Conservation (phyloP, 2,113 vertebrate genomes). For the Climacteris rufus region DNA sequence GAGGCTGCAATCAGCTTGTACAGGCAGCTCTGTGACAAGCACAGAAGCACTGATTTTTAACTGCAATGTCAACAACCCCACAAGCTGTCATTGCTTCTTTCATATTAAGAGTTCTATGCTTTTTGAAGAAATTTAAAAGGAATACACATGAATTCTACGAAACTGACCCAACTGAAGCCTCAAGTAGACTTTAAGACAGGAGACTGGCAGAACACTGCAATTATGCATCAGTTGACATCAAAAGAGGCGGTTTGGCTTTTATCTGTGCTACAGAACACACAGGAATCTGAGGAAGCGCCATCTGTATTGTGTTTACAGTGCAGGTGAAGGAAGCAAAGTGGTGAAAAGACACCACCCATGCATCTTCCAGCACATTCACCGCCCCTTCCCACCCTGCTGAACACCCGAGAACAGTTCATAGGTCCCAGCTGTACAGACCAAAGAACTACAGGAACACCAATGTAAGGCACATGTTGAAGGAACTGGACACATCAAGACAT, state of each 20-base stretch:
- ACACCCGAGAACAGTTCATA: not conserved
- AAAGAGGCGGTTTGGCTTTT: not conserved
- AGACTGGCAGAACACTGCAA: not conserved
- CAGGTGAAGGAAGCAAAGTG: not conserved
- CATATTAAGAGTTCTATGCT: not conserved
- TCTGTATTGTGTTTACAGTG: not conserved
- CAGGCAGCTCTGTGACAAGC: not conserved
- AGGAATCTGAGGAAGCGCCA: not conserved
- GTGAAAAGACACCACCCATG: not conserved
- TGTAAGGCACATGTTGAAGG: not conserved
- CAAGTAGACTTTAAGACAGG: not conserved
- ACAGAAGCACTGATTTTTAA: not conserved
- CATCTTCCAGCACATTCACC: not conserved
- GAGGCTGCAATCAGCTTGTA: not conserved
- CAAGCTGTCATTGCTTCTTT: not conserved
- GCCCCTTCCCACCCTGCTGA: not conserved
- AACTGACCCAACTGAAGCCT: not conserved
- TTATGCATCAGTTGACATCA: fast-evolving
- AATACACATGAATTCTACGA: not conserved
- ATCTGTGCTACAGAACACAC: not conserved
- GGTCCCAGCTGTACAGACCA: not conserved
- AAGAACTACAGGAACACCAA: not conserved
- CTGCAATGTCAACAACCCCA: not conserved
- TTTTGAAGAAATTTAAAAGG: not conserved
- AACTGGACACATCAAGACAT: not conserved